Base-by-base conservation (phyloP, 2,888 invertebrate species). In the Chalcis sispes region DNA sequence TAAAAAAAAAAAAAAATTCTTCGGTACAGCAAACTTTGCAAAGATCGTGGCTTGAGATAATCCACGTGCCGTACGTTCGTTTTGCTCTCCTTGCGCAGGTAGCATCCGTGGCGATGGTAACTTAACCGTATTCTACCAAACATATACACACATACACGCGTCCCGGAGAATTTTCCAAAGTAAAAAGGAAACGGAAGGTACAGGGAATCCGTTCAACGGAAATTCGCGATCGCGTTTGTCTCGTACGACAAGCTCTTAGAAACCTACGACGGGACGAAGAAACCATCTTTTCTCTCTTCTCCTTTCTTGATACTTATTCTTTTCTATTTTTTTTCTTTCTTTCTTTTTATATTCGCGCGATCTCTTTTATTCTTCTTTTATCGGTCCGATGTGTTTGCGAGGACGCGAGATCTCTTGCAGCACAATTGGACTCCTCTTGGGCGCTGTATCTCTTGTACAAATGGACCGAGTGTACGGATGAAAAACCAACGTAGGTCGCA, bases 221-320 rank as follows among this genome's bases (percentile, higher is more conserved):
- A 50, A 65, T 50, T 7, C 65, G 8, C 52, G 36, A 66, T 66
- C 36, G 52, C 36, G 23, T 52, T 54, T 52, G 65, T 66, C 52
- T 10, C 40, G 52, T n/a, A 10, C n/a, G n/a, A 20, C 20, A n/a
- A n/a, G n/a, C n/a, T n/a, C n/a, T n/a, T n/a, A n/a, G n/a, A n/a
- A n/a, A n/a, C n/a, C n/a, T n/a, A n/a, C n/a, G n/a, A n/a, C n/a
- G n/a, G n/a, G n/a, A n/a, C n/a, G n/a, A n/a, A n/a, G n/a, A n/a
- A 13, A 8, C 58, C n/a, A 27, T 36, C 36, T n/a, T 56, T 36
- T 20, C 36, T 58, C 58, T 32, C 27, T 18, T 32, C 10, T n/a
- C 13, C 20, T 4, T 20, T 20, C 48, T 18, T n/a, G 27, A 1
- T 40, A 10, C 25, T 13, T 56, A 13, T 56, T 56, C 36, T 36